phyloP scores from a whole-genome alignment of 2,113 vertebrate genomes.

The Alces alces region DNA sequence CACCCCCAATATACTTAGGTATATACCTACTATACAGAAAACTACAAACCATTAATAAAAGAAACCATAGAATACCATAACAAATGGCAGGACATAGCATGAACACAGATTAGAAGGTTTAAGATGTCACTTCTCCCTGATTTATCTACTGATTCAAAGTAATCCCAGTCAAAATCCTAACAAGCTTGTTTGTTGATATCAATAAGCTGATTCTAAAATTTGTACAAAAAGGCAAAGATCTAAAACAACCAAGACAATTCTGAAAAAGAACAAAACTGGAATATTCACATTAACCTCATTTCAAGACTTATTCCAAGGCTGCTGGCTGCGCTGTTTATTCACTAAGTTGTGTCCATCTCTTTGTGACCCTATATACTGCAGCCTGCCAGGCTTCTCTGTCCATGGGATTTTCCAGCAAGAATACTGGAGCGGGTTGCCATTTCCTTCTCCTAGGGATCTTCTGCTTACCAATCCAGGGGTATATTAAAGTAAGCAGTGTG shows the following conservation, averaged over 20 bases:
- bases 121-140: background rate
- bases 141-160: background rate
- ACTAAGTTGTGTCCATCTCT: background rate
- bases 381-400: background rate
- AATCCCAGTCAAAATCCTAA: background rate
- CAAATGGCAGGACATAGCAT: background rate
- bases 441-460: background rate
- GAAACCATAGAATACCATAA: background rate
- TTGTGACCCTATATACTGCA: background rate
- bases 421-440: background rate
- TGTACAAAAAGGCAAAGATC: background rate
- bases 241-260: background rate
- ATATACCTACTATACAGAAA: background rate
- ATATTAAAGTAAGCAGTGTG: background rate
- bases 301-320: background rate
- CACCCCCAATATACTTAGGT: background rate
- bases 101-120: background rate
- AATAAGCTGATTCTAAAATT: background rate
- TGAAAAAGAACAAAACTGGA: background rate
- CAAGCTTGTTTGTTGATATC: background rate
- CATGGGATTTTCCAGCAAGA: background rate
- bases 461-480: background rate
- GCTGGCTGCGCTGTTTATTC: background rate
- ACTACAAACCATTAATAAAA: background rate
- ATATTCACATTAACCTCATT: background rate